Conservation (phyloP, 53 echinoderm and acorn worm genomes). For the Holothuria scabra region DNA sequence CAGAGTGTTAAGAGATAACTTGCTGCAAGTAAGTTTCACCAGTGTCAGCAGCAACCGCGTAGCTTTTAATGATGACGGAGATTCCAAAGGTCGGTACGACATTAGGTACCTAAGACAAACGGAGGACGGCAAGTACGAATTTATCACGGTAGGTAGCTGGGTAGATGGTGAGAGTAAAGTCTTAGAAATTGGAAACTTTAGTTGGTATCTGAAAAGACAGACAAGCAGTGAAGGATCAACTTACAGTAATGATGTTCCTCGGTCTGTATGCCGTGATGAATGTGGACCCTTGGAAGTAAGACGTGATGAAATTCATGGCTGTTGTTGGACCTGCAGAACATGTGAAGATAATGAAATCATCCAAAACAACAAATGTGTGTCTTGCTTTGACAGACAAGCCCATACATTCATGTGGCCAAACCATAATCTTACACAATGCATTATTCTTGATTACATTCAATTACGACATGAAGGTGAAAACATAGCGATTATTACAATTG, state of each 20-base stretch:
- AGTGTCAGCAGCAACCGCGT: too few species aligned
- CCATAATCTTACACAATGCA: constrained; percentile 53
- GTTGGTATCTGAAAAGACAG: too few species aligned
- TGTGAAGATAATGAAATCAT: constrained; percentile 71
- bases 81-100: too few species aligned
- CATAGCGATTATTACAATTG: constrained; percentile 53
- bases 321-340: constrained; percentile 83
- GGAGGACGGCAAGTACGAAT: too few species aligned
- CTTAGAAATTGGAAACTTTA: too few species aligned
- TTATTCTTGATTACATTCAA: constrained; percentile 27
- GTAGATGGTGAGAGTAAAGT: too few species aligned
- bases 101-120: too few species aligned
- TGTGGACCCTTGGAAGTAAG: constrained; percentile 66
- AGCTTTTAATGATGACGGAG: too few species aligned
- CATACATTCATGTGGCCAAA: constrained; percentile 66
- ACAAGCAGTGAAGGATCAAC: constrained; percentile 22
- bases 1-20: too few species aligned
- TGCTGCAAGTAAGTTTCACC: too few species aligned
- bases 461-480: constrained; percentile 55
- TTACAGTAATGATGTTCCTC: constrained; percentile 51
- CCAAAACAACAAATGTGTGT: constrained; percentile 56
- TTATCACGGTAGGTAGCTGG: too few species aligned
- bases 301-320: constrained; percentile 64
- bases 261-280: constrained; percentile 78
- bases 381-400: constrained; percentile 59